These are phyloP conservation scores for Cavia aperea DNA, from an alignment of 2,113 vertebrate genomes.

Conservation along the genomic window DNA sequence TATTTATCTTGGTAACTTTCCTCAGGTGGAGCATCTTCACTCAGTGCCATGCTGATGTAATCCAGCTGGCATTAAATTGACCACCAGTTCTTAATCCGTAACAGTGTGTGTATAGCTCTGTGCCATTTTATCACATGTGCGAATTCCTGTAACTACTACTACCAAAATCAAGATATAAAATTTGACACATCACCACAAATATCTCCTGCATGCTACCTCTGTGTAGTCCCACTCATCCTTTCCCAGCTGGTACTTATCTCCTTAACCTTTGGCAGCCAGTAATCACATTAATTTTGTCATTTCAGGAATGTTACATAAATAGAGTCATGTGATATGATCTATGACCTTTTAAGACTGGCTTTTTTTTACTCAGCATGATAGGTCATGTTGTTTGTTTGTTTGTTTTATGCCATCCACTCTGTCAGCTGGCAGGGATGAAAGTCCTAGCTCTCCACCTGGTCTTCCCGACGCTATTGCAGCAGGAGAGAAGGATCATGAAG, in stretches of 20 bases:
- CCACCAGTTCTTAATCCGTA: too few species aligned
- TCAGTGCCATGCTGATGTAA: too few species aligned
- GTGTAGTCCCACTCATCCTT: neutral
- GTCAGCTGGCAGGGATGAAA: neutral
- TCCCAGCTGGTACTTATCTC: neutral
- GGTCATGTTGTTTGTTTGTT: neutral
- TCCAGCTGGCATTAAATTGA: too few species aligned
- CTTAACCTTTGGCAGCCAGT: neutral
- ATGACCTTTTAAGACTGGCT: neutral
- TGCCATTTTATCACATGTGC: neutral
- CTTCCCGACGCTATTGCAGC: neutral
- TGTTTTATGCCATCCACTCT: neutral
- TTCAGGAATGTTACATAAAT: constrained; percentile 16
- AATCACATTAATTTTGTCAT: neutral
- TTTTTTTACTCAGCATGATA: neutral
- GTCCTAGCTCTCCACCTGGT: neutral
- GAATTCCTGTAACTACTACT: neutral
- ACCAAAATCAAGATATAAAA: constrained; percentile 30
- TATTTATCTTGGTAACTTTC: too few species aligned
- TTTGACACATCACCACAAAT: neutral
- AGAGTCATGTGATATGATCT: neutral
- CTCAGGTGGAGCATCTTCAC: too few species aligned
- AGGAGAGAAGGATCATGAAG: too few species aligned
- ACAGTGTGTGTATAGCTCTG: neutral
- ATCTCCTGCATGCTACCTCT: neutral